Percentiles rank a stretch among this genome's conserved stretches.
These are phyloP conservation scores for Psittacara wagleri DNA, from an alignment of 2,113 vertebrate genomes.

Conservation along the genomic window DNA sequence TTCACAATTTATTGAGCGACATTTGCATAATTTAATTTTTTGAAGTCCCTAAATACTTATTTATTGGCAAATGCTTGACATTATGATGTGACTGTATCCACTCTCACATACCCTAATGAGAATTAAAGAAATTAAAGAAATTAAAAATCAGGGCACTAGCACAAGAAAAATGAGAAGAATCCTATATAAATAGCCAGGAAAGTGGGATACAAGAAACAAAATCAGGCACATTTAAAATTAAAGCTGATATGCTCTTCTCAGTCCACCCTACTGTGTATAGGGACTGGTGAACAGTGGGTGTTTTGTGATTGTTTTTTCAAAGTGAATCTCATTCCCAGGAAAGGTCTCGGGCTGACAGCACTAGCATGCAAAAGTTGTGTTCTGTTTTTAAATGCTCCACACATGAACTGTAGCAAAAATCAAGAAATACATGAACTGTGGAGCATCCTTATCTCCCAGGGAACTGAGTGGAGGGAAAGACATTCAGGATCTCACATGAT, in stretches of 20 bases:
- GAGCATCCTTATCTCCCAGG: not conserved
- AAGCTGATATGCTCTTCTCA: not conserved
- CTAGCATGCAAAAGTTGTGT: not conserved
- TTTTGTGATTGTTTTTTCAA: not conserved
- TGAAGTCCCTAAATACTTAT: not conserved
- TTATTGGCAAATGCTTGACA: not conserved
- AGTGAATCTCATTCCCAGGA: not conserved
- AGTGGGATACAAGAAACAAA: not conserved
- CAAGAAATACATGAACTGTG: not conserved
- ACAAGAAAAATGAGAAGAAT: not conserved
- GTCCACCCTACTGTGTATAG: not conserved
- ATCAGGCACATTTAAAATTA: not conserved
- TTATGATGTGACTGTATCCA: not conserved
- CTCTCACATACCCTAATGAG: not conserved
- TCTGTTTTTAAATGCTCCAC: not conserved
- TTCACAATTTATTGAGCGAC: not conserved
- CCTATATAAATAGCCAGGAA: not conserved
- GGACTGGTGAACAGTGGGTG: not conserved
- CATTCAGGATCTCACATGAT: not conserved
- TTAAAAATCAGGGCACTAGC: not conserved
- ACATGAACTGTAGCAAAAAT: not conserved
- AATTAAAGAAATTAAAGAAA: not conserved
- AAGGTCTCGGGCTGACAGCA: not conserved
- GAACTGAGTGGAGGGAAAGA: not conserved
- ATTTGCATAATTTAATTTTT: conserved; percentile 12